Evolutionary conservation across 2,113 vertebrate species (phyloP).

Genomic region (Alaudala cheleensis): DNA sequence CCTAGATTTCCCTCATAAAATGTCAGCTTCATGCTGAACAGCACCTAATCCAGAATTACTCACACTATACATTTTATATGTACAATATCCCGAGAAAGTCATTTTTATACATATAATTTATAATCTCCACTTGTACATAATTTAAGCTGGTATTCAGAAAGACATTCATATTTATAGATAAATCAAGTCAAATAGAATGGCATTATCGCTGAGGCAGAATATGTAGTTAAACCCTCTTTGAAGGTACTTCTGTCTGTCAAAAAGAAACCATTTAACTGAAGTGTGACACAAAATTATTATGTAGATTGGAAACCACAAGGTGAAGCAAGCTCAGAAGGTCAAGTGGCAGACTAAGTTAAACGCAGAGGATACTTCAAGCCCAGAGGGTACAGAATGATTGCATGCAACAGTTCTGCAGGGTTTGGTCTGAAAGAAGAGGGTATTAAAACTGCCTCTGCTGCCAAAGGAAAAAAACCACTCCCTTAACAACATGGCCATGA

Average conservation of each 20-base stretch:
- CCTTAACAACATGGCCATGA: neutral
- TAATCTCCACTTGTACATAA: conserved; percentile 2
- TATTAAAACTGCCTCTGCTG: neutral
- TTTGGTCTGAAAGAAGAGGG: neutral
- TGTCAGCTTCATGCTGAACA: neutral
- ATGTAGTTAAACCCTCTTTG: conserved; percentile 24
- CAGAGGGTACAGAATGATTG: neutral
- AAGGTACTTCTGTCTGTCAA: conserved; percentile 30
- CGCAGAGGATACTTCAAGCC: neutral
- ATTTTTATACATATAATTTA: neutral
- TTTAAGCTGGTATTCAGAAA: conserved; percentile 35
- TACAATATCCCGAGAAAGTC: neutral
- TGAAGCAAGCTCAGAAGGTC: conserved; percentile 34
- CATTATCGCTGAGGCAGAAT: conserved; percentile 20
- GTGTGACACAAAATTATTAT: conserved; percentile 10
- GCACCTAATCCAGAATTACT: neutral
- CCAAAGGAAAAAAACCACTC: neutral
- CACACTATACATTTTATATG: neutral
- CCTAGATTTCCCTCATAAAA: neutral
- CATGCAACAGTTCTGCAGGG: neutral
- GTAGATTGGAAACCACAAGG: conserved; percentile 38
- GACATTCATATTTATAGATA: conserved; percentile 45
- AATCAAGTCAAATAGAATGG: conserved; percentile 15
- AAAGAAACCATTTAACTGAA: conserved; percentile 45
- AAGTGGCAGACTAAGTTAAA: conserved; percentile 6